A percentile compares a stretch with the other conserved stretches of the same genome.
These are phyloP conservation scores for Drosophila formosana DNA, from an alignment of 2,888 invertebrate species.

Conservation along the genomic window DNA sequence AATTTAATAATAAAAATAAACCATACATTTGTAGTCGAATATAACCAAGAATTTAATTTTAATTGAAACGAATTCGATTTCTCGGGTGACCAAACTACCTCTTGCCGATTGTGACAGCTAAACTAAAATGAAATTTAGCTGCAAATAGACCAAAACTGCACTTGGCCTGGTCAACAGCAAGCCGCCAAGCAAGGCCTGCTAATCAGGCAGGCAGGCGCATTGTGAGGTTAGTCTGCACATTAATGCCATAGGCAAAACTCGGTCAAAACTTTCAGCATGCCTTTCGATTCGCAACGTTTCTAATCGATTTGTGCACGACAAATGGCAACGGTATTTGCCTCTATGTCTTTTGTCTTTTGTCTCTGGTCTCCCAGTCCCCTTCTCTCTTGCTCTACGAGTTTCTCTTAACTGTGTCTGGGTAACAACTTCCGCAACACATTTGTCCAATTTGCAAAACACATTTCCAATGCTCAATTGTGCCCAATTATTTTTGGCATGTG, in stretches of 20 bases:
- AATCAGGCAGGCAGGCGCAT: constrained; percentile 44
- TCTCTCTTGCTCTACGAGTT: constrained; percentile 4
- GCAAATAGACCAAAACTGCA: constrained; percentile 1
- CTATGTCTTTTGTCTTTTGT: constrained; percentile 31
- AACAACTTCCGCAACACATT: constrained; percentile 79
- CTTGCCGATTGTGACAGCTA: not conserved
- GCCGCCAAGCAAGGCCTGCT: constrained; percentile 25
- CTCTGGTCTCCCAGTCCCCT: constrained; percentile 4
- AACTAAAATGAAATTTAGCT: not conserved
- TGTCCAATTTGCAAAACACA: constrained; percentile 72
- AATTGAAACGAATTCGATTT: not conserved
- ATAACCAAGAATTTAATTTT: too few species aligned
- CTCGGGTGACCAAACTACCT: not conserved
- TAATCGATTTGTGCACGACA: constrained; percentile 61
- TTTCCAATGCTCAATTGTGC: constrained; percentile 71
- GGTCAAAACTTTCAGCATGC: constrained; percentile 61
- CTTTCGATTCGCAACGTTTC: constrained; percentile 46
- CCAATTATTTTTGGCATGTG: constrained; percentile 75
- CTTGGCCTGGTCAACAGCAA: constrained; percentile 5
- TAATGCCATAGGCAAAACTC: constrained; percentile 67
- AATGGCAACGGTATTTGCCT: constrained; percentile 63
- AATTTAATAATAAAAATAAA: too few species aligned
- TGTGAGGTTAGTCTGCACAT: constrained; percentile 50
- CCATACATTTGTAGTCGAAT: too few species aligned
- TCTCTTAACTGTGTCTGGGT: constrained; percentile 34